These are phyloP conservation scores for Macrophya annulata DNA, from an alignment of 2,888 invertebrate species.

Conservation along the genomic window DNA sequence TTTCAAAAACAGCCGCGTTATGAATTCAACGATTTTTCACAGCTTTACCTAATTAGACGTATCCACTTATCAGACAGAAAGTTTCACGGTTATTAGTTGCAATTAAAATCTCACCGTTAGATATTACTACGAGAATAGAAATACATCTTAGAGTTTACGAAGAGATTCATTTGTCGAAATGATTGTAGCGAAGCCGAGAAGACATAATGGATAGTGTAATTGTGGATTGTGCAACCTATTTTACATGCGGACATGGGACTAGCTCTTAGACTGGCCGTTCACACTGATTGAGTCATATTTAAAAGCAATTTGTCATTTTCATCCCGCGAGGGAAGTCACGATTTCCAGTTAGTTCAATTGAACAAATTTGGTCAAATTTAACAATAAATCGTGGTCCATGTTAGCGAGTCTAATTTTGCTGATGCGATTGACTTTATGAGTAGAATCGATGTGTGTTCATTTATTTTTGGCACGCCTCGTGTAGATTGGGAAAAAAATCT, in stretches of 20 bases:
- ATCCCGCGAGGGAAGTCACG: slow-evolving; percentile 20
- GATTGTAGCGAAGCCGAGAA: background rate
- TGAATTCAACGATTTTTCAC: background rate
- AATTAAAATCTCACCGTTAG: background rate
- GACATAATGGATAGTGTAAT: slow-evolving; percentile 14
- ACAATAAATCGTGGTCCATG: slow-evolving; percentile 30
- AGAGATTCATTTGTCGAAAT: background rate
- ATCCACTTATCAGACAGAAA: background rate
- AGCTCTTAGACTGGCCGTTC: background rate
- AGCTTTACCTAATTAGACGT: background rate
- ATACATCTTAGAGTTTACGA: background rate
- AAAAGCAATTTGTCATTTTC: slow-evolving; percentile 54
- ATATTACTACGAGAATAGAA: background rate
- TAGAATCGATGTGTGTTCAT: slow-evolving; percentile 22
- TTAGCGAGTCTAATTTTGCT: slow-evolving; percentile 6
- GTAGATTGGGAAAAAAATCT: background rate
- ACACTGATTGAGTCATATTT: slow-evolving; percentile 54
- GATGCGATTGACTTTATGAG: slow-evolving; percentile 14
- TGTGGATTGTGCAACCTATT: slow-evolving; percentile 44
- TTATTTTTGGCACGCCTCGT: background rate
- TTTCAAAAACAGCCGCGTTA: background rate
- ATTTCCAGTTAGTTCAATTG: slow-evolving; percentile 41
- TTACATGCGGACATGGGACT: slow-evolving; percentile 30
- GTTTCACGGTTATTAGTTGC: background rate
- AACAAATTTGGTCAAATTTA: slow-evolving; percentile 50